Base-by-base conservation (phyloP, 1,140 invertebrate species). In the Drosophila pseudoananassae region DNA sequence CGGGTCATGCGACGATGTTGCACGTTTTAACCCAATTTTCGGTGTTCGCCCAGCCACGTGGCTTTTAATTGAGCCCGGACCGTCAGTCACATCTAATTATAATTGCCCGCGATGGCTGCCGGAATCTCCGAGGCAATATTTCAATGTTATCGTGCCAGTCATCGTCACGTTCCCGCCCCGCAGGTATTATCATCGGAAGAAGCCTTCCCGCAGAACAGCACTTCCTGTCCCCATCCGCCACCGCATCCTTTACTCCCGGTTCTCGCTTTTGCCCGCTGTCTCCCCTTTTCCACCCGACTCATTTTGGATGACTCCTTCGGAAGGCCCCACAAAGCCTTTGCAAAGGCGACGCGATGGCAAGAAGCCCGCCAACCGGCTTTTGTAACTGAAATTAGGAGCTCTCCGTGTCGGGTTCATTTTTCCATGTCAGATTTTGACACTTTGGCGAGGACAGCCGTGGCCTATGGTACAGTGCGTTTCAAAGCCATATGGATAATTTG, bases 21-120 rank as follows among this genome's bases (percentile, higher is more conserved):
- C 77, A 81, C 78, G 64, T 87, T 84, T 87, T 78, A 87, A 87
- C 78, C 82, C 82, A 87, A 78, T 87, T 85, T 72, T 76, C 20
- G 51, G 43, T 63, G 68, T 38, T 74, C 72, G 64, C 54, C 56
- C 47, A 73, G 61, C 81, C 81, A 77, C 69, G 82, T 78, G 60
- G 46, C 53, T 78, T 85, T 85, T 85, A 85, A 85, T 85, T 85
- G 82, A 78, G 69, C 77, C 51, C 50, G 49, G 56, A 52, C 53
- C 77, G 54, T 64, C 54, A 75, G 72, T 53, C 82, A 75, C 74
- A 87, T 87, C 82, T 87, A 87, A 87, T 87, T 87, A 85, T 82
- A 85, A 81, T 85, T 81, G 78, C 60, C 65, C 36, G 50, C 59
- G 56, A 59, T 51, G 55, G 63, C 46, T 46, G 50, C 38, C 55